These are phyloP conservation scores for Dromococcyx pavoninus DNA, from an alignment of 2,797 vertebrate species.

Conservation along the genomic window DNA sequence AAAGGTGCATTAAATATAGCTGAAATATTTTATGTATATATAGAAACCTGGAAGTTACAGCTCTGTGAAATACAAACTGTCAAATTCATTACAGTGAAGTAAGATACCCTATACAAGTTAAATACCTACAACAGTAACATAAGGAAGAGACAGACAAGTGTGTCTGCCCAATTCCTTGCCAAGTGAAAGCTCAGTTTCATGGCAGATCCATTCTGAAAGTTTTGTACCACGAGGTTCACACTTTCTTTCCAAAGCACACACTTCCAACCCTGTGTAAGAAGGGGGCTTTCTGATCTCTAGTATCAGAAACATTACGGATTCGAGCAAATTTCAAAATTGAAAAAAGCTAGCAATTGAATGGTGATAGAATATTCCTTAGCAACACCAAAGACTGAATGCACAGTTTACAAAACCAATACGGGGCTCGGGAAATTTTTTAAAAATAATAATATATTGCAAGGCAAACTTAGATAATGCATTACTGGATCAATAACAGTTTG, in stretches of 20 bases:
- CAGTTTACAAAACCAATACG: neutral
- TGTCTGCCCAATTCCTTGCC: neutral
- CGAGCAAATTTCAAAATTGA: neutral
- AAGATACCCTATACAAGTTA: neutral
- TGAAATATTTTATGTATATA: neutral
- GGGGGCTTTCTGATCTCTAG: neutral
- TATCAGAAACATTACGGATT: neutral
- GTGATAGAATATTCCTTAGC: neutral
- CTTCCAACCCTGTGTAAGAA: neutral
- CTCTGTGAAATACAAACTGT: neutral
- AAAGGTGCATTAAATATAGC: neutral
- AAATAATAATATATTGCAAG: neutral
- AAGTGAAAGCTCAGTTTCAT: neutral
- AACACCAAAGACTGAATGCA: neutral
- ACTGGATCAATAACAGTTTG: neutral
- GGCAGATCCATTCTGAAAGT: neutral
- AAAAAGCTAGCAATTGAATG: neutral
- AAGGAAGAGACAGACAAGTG: neutral
- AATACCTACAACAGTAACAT: neutral
- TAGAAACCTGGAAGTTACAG: neutral
- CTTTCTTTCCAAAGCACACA: neutral
- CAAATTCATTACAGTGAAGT: neutral
- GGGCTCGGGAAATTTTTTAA: neutral
- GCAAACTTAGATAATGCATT: neutral
- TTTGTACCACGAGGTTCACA: neutral